Percentiles rank a stretch among this genome's conserved stretches.
Conservation (phyloP, 2,888 invertebrate species). For the Incurvaria masculella region DNA sequence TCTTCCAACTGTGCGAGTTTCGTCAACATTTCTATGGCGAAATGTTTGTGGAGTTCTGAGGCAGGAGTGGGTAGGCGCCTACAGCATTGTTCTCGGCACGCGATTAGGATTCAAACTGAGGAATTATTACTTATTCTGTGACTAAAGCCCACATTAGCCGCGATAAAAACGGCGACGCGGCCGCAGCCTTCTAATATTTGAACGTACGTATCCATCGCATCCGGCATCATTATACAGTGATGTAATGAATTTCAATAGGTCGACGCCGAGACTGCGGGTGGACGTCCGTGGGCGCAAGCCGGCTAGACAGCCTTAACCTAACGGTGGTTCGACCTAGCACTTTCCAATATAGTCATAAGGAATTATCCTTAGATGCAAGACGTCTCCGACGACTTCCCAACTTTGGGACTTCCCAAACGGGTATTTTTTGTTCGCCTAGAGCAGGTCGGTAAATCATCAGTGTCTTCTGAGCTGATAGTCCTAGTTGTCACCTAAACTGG, state of each 20-base stretch:
- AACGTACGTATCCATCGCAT: constrained; percentile 27
- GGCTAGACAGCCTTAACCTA: no score
- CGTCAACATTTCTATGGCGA: not conserved
- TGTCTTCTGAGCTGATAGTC: no score
- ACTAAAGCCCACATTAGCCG: not conserved
- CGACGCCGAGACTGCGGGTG: constrained; percentile 7
- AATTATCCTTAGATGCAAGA: no score
- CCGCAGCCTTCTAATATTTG: not conserved
- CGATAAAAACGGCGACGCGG: not conserved
- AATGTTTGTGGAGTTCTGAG: not conserved
- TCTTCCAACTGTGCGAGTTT: no score
- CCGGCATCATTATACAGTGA: constrained; percentile 38
- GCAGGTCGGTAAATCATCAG: no score
- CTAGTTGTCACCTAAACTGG: no score
- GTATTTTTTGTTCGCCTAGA: no score
- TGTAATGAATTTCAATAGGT: constrained; percentile 33
- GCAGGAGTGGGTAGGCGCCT: constrained; percentile 7
- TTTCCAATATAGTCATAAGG: no score
- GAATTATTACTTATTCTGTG: not conserved
- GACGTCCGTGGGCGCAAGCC: not conserved
- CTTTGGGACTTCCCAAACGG: no score
- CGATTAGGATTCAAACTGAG: not conserved
- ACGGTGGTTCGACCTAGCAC: no score
- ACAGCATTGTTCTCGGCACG: constrained; percentile 4
- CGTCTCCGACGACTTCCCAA: no score